A percentile compares a stretch with the other conserved stretches of the same genome.
phyloP scores from a whole-genome alignment of 2,113 vertebrate genomes.

The Cryptotis parvus region DNA sequence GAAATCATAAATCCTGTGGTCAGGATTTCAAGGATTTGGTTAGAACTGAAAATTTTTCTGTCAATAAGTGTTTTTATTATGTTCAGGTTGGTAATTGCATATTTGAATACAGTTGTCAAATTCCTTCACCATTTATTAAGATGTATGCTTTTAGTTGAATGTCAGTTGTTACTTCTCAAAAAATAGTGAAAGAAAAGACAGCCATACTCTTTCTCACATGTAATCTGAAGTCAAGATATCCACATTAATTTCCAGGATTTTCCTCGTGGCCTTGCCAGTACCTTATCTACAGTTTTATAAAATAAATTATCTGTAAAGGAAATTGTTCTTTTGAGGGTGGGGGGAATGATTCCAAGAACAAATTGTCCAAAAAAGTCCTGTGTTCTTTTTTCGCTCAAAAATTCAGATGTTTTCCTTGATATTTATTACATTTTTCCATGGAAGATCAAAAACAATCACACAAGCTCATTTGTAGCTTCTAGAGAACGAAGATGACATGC shows the following conservation, averaged over 20 bases:
- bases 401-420: not conserved
- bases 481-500: not conserved
- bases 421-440: not conserved
- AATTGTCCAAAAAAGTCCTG: not conserved
- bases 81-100: not conserved
- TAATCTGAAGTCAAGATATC: not conserved
- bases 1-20: not conserved
- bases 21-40: not conserved
- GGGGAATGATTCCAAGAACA: not conserved
- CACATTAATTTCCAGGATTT: not conserved
- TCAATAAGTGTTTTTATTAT: not conserved
- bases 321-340: not conserved
- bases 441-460: not conserved
- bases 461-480: not conserved
- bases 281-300: not conserved
- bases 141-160: not conserved
- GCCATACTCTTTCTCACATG: not conserved
- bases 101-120: not conserved
- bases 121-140: not conserved
- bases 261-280: not conserved
- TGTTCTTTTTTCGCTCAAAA: not conserved
- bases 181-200: not conserved
- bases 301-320: not conserved
- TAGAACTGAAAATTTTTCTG: not conserved
- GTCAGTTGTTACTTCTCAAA: not conserved